Conservation (phyloP, 2,113 vertebrate species). For the Pandion haliaetus region DNA sequence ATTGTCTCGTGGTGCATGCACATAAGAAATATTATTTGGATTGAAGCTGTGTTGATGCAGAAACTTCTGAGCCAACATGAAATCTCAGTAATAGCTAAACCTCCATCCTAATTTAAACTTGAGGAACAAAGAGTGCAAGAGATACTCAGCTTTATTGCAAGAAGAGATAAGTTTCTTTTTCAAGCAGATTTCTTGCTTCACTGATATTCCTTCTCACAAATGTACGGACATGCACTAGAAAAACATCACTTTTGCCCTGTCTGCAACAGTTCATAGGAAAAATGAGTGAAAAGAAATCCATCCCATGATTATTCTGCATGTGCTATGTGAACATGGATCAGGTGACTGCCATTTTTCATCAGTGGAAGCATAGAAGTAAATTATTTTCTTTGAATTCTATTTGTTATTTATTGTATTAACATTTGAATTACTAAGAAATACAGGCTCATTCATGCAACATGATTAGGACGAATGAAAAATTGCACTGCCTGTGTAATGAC, state of each 20-base stretch:
- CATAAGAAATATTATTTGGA: background rate
- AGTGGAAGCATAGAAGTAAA: background rate
- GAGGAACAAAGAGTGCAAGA: background rate
- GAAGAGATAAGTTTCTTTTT: background rate
- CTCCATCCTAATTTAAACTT: background rate
- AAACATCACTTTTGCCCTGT: background rate
- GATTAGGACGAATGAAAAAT: background rate
- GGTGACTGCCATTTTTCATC: background rate
- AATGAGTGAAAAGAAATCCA: background rate
- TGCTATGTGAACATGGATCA: accelerated
- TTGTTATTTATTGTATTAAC: background rate
- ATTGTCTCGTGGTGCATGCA: background rate
- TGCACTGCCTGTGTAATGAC: background rate
- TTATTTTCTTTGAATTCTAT: background rate
- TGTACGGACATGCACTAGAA: background rate
- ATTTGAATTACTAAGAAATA: background rate
- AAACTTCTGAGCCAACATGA: background rate
- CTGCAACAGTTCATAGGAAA: background rate
- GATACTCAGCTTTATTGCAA: background rate
- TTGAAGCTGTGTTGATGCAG: background rate
- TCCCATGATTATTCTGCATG: background rate
- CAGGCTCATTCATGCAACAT: background rate
- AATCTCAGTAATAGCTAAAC: background rate
- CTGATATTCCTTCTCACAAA: background rate
- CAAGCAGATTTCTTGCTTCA: background rate